Percentiles rank a stretch among this genome's conserved stretches.
Conservation (phyloP, 2,797 vertebrate genomes). For the Ambastaia sidthimunki region DNA sequence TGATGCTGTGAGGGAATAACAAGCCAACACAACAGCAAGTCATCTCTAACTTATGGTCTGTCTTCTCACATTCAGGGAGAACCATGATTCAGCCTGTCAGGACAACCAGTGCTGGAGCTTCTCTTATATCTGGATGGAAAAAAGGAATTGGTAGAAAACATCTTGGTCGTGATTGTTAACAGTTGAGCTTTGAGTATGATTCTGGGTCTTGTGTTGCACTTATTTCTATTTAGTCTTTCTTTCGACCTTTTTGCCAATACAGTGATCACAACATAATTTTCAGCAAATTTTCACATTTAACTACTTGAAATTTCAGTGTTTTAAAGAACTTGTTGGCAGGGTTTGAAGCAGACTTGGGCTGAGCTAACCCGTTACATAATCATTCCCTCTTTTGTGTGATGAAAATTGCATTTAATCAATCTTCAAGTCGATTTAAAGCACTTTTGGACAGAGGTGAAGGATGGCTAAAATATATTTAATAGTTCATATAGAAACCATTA, state of each 20-base stretch:
- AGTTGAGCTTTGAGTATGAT: not conserved
- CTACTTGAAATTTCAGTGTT: not conserved
- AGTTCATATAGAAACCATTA: not conserved
- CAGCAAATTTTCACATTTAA: not conserved
- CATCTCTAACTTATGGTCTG: slow-evolving; percentile 74
- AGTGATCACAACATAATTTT: not conserved
- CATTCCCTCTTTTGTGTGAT: not conserved
- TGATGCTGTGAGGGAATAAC: slow-evolving; percentile 73
- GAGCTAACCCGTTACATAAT: not conserved
- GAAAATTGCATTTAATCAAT: slow-evolving; percentile 2
- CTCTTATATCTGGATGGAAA: not conserved
- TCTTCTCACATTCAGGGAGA: slow-evolving; percentile 70
- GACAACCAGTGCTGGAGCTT: slow-evolving; percentile 8
- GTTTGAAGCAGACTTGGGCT: not conserved
- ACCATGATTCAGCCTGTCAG: slow-evolving; percentile 70
- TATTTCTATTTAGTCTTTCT: not conserved
- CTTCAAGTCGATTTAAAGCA: not conserved
- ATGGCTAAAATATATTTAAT: not conserved
- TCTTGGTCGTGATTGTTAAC: slow-evolving; percentile 5
- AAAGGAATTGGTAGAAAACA: not conserved
- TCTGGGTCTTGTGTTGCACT: not conserved
- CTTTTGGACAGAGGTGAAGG: not conserved
- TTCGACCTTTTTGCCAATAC: not conserved
- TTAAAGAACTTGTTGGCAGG: not conserved
- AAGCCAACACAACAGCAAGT: slow-evolving; percentile 75